Evolutionary conservation across 2,113 vertebrate genomes (phyloP).

Genomic region (Podarcis cretensis): DNA sequence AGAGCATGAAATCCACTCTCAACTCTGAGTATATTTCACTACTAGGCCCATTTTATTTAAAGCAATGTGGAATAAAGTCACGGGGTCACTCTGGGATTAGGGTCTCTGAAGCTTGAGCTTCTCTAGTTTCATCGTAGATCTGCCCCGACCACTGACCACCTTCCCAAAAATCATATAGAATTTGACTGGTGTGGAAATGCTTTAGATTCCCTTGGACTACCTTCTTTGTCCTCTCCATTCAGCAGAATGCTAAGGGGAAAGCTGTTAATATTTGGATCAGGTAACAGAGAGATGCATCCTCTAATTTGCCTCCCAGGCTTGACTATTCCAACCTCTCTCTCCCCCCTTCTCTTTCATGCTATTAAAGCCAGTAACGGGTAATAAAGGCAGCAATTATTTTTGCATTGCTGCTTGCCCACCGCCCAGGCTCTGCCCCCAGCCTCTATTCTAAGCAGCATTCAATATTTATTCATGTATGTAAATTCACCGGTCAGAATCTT

Average conservation of each 20-base stretch:
- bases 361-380: constrained; percentile 53
- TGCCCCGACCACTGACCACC: too few species aligned
- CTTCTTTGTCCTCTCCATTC: neutral
- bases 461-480: constrained; percentile 76
- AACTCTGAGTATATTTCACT: too few species aligned
- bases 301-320: neutral
- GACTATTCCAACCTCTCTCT: neutral
- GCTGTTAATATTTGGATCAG: constrained; percentile 13
- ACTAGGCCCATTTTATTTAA: too few species aligned
- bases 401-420: constrained; percentile 37
- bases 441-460: constrained; percentile 52
- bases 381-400: constrained; percentile 67
- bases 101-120: too few species aligned
- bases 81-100: too few species aligned
- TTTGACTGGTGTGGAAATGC: neutral
- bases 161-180: neutral
- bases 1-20: too few species aligned
- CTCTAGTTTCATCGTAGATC: too few species aligned
- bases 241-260: neutral
- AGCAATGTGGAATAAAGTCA: too few species aligned
- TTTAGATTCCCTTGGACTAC: neutral
- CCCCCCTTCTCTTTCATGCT: constrained; percentile 26
- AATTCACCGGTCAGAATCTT: constrained; percentile 66
- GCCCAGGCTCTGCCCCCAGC: constrained; percentile 30
- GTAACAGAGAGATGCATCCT: neutral